phyloP scores from a whole-genome alignment of 2,888 invertebrate species.

The Shargacucullia verbasci region DNA sequence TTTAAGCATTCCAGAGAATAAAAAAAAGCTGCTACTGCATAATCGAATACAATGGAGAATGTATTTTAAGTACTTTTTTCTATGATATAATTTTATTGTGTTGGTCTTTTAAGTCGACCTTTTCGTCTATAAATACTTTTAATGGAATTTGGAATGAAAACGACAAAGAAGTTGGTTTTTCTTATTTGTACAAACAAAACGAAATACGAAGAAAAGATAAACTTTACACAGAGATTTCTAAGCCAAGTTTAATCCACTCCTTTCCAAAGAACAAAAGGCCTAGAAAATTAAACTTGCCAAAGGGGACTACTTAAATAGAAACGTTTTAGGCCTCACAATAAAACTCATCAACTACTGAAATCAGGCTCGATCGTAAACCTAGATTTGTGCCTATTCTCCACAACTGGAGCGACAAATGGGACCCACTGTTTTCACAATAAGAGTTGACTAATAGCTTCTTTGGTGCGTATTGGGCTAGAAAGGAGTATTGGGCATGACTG shows the following conservation, averaged over 20 bases:
- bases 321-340: constrained; percentile 44
- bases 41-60: too few relatives aligned
- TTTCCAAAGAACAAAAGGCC: constrained; percentile 36
- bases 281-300: constrained; percentile 37
- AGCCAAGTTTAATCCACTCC: constrained; percentile 18
- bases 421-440: constrained; percentile 22
- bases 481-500: too few relatives aligned
- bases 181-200: neutral
- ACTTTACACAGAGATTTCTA: constrained; percentile 10
- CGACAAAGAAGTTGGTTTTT: constrained; percentile 1
- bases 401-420: constrained; percentile 38
- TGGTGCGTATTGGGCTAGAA: constrained; percentile 11
- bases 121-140: too few relatives aligned
- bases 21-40: too few relatives aligned
- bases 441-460: constrained; percentile 32
- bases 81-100: too few relatives aligned
- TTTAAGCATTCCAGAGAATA: neutral
- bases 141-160: neutral
- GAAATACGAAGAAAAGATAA: constrained; percentile 5
- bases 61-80: too few relatives aligned
- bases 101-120: too few relatives aligned
- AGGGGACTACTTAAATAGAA: constrained; percentile 43
- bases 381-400: constrained; percentile 41
- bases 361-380: constrained; percentile 43
- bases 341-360: constrained; percentile 49